Evolutionary conservation across 2,113 vertebrate species (phyloP), one percentile per base, ranked within the genome.

Genomic region (Pachyramphus minor): DNA sequence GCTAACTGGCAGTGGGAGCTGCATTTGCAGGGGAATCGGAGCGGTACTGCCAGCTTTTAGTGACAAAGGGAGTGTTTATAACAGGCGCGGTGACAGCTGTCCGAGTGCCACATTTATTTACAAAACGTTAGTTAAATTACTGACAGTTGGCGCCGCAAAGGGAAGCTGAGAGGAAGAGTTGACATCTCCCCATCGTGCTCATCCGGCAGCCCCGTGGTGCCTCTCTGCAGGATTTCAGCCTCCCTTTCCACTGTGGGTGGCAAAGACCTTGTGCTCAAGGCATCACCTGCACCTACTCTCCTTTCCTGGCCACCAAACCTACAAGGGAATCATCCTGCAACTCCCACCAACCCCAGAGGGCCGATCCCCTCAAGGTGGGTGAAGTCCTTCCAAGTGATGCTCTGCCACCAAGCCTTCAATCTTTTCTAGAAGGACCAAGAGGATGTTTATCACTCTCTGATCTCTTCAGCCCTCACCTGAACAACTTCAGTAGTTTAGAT

Each of bases 111-210:
- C 97, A 90, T 96, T 97, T 98, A 98, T 98, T 98, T 98, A 98
- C 98, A 97, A 98, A 98, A 97, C 84, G 97, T 97, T 95, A 95
- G 97, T 98, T 98, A 98, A 98, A 98, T 97, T 96, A 97, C 96
- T 97, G 97, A 98, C 97, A 97, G 98, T 98, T 98, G 97, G 98
- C 55, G 9, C 96, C 2, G 50, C 45, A 16, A 62, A 97, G 95
- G 90, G 95, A 95, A 98, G 95, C 96, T 44, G 92, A 85, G 96
- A 97, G 95, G 89, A 80, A 95, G 96, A 95, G 87, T 82, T 97
- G 97, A 98, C 96, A 93, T 89, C 84, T 94, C 96, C 93, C 96
- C 90, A 44, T 60, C 39, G 79, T 12, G 6, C 71, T 30, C 33
- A 30, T 5, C 66, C 93, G 5, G 71, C 59, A 67, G 95, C 55